phyloP scores from a whole-genome alignment of 2,888 invertebrate species.

The Melanargia galathea region DNA sequence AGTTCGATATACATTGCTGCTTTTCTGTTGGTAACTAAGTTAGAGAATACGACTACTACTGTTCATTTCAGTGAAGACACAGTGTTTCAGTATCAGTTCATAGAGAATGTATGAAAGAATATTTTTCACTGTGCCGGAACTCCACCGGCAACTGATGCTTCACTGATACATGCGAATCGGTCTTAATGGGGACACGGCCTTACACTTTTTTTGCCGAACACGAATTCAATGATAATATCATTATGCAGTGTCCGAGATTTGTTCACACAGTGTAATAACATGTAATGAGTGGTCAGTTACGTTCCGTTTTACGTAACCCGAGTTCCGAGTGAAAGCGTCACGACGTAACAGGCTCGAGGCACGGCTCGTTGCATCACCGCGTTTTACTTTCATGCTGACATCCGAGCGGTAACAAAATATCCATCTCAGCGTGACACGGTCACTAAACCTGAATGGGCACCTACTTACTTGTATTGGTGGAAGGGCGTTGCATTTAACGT shows the following conservation, averaged over 20 bases:
- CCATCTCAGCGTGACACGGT: conserved; percentile 34
- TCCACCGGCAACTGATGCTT: neutral
- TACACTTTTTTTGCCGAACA: neutral
- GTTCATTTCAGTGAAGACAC: too few relatives aligned
- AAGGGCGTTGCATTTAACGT: conserved; percentile 14
- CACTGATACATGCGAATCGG: too few relatives aligned
- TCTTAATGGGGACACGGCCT: too few relatives aligned
- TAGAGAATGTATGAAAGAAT: too few relatives aligned
- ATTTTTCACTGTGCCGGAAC: too few relatives aligned
- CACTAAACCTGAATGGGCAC: conserved; percentile 24
- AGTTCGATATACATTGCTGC: too few relatives aligned
- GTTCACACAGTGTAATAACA: conserved; percentile 28
- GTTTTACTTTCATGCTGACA: conserved; percentile 37
- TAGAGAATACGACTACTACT: too few relatives aligned
- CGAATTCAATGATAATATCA: neutral
- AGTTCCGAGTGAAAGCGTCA: conserved; percentile 59
- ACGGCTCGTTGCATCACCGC: conserved; percentile 31
- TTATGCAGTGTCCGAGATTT: conserved; percentile 1
- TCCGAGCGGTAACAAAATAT: conserved; percentile 32
- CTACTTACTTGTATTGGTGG: neutral
- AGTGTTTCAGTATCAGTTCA: too few relatives aligned
- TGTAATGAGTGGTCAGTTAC: conserved; percentile 37
- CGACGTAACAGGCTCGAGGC: conserved; percentile 40
- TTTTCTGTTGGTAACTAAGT: too few relatives aligned
- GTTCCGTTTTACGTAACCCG: conserved; percentile 42